phyloP scores from a whole-genome alignment of 2,888 invertebrate genomes.

The Andrena bicolor region DNA sequence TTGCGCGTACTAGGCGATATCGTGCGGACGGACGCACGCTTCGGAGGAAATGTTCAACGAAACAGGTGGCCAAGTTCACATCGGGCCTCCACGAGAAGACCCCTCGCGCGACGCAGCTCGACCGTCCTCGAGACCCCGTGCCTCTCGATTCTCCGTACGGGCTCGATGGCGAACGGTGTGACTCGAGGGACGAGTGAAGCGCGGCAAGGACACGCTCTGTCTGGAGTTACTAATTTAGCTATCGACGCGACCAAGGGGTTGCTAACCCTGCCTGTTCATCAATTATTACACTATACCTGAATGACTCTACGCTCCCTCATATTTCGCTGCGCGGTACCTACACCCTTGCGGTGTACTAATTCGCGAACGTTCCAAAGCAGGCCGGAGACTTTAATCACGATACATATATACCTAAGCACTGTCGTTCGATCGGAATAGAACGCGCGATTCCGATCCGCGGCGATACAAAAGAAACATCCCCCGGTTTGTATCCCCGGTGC shows the following conservation, averaged over 20 bases:
- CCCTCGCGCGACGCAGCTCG: constrained; percentile 24
- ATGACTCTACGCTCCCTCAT: not conserved
- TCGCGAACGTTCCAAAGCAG: constrained; percentile 24
- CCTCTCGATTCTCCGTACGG: not conserved
- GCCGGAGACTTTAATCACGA: constrained; percentile 53
- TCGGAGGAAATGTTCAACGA: constrained; percentile 67
- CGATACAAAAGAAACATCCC: constrained; percentile 41
- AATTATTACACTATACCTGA: not conserved
- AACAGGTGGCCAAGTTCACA: constrained; percentile 72
- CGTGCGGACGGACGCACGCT: constrained; percentile 66
- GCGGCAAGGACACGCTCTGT: not conserved
- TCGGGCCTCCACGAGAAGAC: constrained; percentile 45
- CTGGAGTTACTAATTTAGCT: constrained; percentile 2
- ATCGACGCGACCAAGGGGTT: too few species aligned
- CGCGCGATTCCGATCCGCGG: constrained; percentile 39
- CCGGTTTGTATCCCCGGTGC: not conserved
- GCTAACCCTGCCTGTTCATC: too few species aligned
- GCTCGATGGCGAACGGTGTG: constrained; percentile 16
- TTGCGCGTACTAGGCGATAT: constrained; percentile 65
- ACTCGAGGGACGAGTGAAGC: not conserved
- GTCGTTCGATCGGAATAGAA: constrained; percentile 45
- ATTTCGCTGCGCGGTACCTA: not conserved
- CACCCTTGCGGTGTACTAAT: constrained; percentile 25
- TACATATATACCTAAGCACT: constrained; percentile 4
- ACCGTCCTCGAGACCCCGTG: constrained; percentile 38